Base-by-base conservation (phyloP, 2,888 invertebrate species). In the Drosophila prolongata region DNA sequence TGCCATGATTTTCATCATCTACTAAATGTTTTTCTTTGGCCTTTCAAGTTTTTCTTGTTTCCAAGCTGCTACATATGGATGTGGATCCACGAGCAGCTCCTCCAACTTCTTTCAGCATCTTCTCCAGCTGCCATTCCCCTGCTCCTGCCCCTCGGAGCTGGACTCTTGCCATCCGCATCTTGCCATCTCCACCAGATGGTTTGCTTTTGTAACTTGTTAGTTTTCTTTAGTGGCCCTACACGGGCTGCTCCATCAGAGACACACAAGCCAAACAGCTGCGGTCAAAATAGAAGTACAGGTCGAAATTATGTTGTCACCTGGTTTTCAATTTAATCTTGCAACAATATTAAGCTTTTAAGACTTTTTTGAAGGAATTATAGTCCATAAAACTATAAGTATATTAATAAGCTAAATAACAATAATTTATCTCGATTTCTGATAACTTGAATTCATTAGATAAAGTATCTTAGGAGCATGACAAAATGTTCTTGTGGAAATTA, bases 1-100 rank as follows among this genome's bases (percentile, higher is more conserved):
- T 84, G 78, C 87, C 78, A 87, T 85, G 85, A 85, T 85, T 85
- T 87, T 87, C 82, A 87, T 85, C 87, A 85, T 81, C 80, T 77
- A 78, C 78, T 87, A 80, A 85, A 85, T 82, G 85, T 81, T 85
- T 82, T 87, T 77, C 85, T 81, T 70, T 70, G 67, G 79, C 57
- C 61, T 83, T 80, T 83, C 85, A 83, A 83, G 85, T 83, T 85
- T 75, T 82, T 57, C 81, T 61, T 70, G 75, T 75, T 79, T 59
- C 71, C 64, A 66, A 66, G 47, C 57, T 59, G 55, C 54, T 64
- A 54, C 66, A 44, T 69, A 60, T 60, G 40, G 61, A 44, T 53
- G 53, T 66, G 27, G 52, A 30, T 60, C n/a, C 60, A 19, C 42
- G 24, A 53, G 14, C 40, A 40, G 38, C 46, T 65, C 42, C 53